Conservation (phyloP, 2,888 invertebrate species). For the Drosophila rubida region DNA sequence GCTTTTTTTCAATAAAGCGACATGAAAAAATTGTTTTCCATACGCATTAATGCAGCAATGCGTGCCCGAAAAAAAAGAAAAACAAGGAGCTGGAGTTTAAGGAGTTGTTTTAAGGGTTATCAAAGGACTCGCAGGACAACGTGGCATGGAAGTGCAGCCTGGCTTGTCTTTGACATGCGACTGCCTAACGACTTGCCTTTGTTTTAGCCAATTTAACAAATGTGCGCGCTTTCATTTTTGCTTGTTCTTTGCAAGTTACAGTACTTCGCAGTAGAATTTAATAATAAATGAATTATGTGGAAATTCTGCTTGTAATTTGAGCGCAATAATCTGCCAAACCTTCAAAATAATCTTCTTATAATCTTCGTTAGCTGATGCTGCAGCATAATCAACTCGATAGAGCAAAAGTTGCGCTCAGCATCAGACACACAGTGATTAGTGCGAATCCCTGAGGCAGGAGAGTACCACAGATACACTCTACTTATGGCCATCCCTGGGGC, state of each 20-base stretch:
- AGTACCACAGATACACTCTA: not conserved
- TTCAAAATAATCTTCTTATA: not conserved
- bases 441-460: not conserved
- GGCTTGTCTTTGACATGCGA: conserved; percentile 33
- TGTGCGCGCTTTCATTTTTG: not conserved
- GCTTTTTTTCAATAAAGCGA: conserved; percentile 29
- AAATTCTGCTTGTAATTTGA: not conserved
- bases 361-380: not conserved
- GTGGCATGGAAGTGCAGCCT: conserved; percentile 12
- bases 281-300: too few relatives aligned
- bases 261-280: not conserved
- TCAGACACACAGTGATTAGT: not conserved
- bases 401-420: not conserved
- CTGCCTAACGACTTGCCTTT: conserved; percentile 55
- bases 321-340: not conserved
- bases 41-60: conserved; percentile 75
- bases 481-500: not conserved
- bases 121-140: conserved; percentile 21
- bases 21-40: conserved; percentile 57
- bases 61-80: conserved; percentile 36
- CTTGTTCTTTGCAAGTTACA: too few relatives aligned
- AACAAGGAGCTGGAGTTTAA: not conserved
- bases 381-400: not conserved
- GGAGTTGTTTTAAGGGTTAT: conserved; percentile 13
- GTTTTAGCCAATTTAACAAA: conserved; percentile 27